phyloP scores from a whole-genome alignment of 2,113 vertebrate genomes.

The Sigmodon hispidus region DNA sequence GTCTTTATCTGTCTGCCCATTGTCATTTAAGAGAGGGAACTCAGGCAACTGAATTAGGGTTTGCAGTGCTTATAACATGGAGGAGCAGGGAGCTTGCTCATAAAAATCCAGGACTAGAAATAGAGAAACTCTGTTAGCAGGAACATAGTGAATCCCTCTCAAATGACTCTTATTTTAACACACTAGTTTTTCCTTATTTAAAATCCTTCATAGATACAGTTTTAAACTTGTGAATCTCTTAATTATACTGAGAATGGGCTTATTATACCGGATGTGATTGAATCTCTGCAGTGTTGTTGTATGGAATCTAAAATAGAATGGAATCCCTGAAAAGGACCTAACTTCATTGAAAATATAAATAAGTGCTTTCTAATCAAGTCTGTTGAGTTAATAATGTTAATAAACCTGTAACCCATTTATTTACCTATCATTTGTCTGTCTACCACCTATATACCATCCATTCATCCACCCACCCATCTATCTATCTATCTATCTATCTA shows the following conservation, averaged over 20 bases:
- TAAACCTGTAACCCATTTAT: not conserved
- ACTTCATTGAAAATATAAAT: slow-evolving; percentile 27
- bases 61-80: slow-evolving; percentile 19
- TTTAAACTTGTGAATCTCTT: slow-evolving; percentile 70
- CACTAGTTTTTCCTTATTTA: slow-evolving; percentile 42
- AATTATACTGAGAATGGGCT: slow-evolving; percentile 60
- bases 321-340: slow-evolving; percentile 44
- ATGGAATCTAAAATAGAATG: slow-evolving; percentile 68
- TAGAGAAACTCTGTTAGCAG: slow-evolving; percentile 19
- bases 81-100: slow-evolving; percentile 12
- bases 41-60: not conserved
- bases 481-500: not conserved
- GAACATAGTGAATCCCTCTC: slow-evolving; percentile 30
- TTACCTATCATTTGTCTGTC: not conserved
- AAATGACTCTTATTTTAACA: slow-evolving; percentile 32
- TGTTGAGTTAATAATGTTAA: slow-evolving; percentile 42
- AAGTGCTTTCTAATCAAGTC: slow-evolving; percentile 59
- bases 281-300: slow-evolving; percentile 60
- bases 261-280: slow-evolving; percentile 69
- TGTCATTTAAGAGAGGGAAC: not conserved
- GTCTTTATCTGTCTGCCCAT: slow-evolving; percentile 6
- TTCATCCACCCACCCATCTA: too few relatives aligned
- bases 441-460: not conserved
- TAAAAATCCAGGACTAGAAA: slow-evolving; percentile 12
- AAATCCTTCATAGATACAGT: slow-evolving; percentile 23